These are phyloP conservation scores for Zaprionus bogoriensis DNA, from an alignment of 2,888 invertebrate genomes.

Conservation along the genomic window DNA sequence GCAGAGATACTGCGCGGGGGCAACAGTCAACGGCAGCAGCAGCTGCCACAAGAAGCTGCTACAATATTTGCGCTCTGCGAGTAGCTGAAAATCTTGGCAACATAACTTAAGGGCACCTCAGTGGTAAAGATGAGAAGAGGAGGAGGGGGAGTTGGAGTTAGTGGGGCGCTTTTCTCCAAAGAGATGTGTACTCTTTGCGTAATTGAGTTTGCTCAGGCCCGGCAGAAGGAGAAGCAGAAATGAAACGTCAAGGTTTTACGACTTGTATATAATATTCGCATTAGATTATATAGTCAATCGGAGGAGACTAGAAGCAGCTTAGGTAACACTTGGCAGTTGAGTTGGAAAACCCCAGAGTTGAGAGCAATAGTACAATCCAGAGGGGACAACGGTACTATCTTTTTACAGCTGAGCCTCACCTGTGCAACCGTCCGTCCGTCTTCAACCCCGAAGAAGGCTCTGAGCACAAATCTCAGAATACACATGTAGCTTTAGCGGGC, in stretches of 20 bases:
- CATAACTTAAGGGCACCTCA: conserved; percentile 27
- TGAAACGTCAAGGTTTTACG: not conserved
- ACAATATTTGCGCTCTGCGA: conserved; percentile 53
- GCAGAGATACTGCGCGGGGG: not conserved
- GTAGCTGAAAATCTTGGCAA: conserved; percentile 26
- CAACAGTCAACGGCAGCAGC: conserved; percentile 3
- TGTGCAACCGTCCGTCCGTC: no score
- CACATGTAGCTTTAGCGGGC: no score
- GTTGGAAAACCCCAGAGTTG: no score
- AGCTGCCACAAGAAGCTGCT: conserved; percentile 23
- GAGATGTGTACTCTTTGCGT: not conserved
- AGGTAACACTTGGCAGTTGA: not conserved
- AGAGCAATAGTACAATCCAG: no score
- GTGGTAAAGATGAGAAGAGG: not conserved
- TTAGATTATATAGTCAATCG: not conserved
- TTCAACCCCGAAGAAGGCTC: no score
- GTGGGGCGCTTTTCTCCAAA: not conserved
- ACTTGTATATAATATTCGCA: not conserved
- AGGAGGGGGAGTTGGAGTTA: not conserved
- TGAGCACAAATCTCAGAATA: no score
- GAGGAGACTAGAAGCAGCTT: not conserved
- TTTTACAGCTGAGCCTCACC: no score
- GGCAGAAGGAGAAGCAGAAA: not conserved
- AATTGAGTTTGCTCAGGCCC: not conserved
- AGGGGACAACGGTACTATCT: no score